Percentiles rank a stretch among this genome's conserved stretches.
phyloP scores from a whole-genome alignment of 1,140 invertebrate genomes.

The Bombus waltoni region DNA sequence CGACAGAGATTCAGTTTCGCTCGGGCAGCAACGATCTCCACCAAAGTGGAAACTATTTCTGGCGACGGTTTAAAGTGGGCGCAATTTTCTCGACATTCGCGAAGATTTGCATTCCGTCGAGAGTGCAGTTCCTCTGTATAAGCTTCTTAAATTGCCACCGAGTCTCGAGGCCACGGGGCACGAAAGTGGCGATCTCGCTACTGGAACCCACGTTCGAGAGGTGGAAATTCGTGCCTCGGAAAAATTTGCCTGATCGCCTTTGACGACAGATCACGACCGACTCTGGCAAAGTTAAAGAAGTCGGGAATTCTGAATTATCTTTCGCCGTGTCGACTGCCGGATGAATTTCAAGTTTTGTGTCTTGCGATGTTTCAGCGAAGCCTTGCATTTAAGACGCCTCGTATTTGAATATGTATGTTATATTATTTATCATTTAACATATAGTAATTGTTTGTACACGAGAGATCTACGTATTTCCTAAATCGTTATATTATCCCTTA shows the following conservation, averaged over 20 bases:
- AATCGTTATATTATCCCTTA: too few relatives aligned
- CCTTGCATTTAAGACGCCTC: too few relatives aligned
- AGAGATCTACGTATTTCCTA: too few relatives aligned
- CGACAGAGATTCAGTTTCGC: conserved; percentile 36
- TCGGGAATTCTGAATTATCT: too few relatives aligned
- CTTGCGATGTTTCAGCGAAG: too few relatives aligned
- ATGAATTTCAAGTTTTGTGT: too few relatives aligned
- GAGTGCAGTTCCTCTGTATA: conserved; percentile 58
- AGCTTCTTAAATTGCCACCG: conserved; percentile 62
- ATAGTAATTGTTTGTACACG: too few relatives aligned
- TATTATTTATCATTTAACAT: too few relatives aligned
- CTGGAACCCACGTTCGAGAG: conserved; percentile 42
- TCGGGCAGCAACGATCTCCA: conserved; percentile 47
- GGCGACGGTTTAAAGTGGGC: conserved; percentile 41
- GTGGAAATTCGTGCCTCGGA: conserved; percentile 63
- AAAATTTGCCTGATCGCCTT: not conserved
- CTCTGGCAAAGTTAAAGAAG: not conserved
- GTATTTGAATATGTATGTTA: too few relatives aligned
- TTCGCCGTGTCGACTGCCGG: too few relatives aligned
- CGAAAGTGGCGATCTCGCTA: conserved; percentile 8
- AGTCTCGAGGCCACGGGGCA: conserved; percentile 10
- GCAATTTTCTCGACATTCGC: conserved; percentile 55
- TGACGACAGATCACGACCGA: too few relatives aligned
- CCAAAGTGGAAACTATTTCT: conserved; percentile 44
- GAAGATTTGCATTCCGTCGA: conserved; percentile 60